Base-by-base conservation (phyloP, 1,140 invertebrate species). In the Microplitis mediator region DNA sequence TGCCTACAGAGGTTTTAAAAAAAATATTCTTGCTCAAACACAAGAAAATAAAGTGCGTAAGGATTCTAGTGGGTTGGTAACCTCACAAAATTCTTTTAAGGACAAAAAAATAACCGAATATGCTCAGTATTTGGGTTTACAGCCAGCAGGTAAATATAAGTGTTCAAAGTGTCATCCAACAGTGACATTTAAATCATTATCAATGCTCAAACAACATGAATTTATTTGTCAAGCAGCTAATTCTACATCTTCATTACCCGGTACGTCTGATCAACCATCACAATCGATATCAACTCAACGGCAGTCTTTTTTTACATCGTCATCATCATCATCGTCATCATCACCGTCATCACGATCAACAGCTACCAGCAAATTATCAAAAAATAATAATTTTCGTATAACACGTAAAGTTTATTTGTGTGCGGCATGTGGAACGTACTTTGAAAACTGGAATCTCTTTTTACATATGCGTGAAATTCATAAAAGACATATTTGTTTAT, bases 391-490 rank as follows among this genome's bases (percentile, higher is more conserved):
- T 79, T 91, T 90, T 64, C 89, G 90, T 78, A 90, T 91, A n/a
- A 91, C 91, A 23, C 86, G 92, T 58, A 93, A 93, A 85, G 93
- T 93, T 67, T 94, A 92, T 76, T 81, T 93, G 13, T 95, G 94
- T 81, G 91, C 92, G 8, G 91, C 91, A 0, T 95, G 94, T 82
- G 91, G 90, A 32, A 93, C 91, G 3, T 94, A 94, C 76, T 94
- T 93, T 85, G 93, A 94, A 84, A 93, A 93, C 75, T 95, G 93
- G 92, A 93, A 94, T 85, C 85, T 95, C 35, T 95, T 94, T 81
- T 81, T 93, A 9, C 94, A 95, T 76, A 94, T 95, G 91, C 87
- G 92, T 61, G 92, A 94, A 75, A 88, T 91, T 16, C 93, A 95
- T 81, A 90, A 91, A 73, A 89, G 92, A 51, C 92, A 92, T 78